Conservation (phyloP, 2,113 vertebrate species). For the Tyto alba region DNA sequence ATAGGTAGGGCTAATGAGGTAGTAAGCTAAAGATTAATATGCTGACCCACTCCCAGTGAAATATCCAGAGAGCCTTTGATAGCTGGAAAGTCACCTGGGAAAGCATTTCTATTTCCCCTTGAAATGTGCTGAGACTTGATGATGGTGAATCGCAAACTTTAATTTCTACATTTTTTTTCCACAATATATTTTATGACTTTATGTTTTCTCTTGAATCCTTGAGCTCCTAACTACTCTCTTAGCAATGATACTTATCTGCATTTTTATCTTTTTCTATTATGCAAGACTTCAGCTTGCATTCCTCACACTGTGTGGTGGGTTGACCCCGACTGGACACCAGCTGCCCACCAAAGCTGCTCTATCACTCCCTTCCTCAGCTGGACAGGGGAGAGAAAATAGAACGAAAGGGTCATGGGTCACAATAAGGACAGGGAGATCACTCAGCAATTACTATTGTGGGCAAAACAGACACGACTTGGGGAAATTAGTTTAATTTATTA, state of each 20-base stretch:
- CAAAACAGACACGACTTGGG: no score
- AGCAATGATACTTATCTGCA: background rate
- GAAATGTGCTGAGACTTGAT: background rate
- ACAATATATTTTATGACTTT: background rate
- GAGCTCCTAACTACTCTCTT: background rate
- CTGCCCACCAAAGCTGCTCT: background rate
- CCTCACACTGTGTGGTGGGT: background rate
- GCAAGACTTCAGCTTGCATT: background rate
- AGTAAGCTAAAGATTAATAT: background rate
- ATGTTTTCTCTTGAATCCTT: background rate
- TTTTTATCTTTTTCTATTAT: background rate
- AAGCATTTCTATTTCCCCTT: background rate
- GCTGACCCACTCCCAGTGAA: background rate
- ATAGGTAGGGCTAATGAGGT: fast-evolving
- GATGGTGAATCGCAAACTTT: background rate
- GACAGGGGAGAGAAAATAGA: background rate
- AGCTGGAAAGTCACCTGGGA: background rate
- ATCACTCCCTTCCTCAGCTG: background rate
- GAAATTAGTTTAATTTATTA: no score
- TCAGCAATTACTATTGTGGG: no score
- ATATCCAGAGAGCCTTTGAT: background rate
- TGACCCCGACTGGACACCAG: no score
- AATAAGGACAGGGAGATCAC: no score
- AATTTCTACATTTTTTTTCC: background rate
- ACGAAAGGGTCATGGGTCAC: background rate